A percentile compares a stretch with the other conserved stretches of the same genome.
These are phyloP conservation scores for Brachionichthys hirsutus DNA, from an alignment of 2,113 vertebrate genomes.

Conservation along the genomic window DNA sequence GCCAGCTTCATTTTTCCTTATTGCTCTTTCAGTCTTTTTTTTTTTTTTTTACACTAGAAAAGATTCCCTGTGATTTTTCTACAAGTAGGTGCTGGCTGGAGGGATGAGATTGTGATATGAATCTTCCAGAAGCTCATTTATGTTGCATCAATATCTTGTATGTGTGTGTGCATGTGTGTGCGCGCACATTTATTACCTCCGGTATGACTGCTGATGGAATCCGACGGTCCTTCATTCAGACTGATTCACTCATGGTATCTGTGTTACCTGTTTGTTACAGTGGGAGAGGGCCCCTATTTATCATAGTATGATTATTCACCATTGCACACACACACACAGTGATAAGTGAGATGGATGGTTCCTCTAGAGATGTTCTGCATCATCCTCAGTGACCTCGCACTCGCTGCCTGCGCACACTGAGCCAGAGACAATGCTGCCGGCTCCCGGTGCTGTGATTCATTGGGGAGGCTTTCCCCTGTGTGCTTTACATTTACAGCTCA, in stretches of 20 bases:
- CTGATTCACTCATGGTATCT: constrained; percentile 54
- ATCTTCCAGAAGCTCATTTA: constrained; percentile 6
- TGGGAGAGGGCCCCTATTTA: constrained; percentile 53
- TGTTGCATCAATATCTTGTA: constrained; percentile 13
- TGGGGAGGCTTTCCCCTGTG: constrained; percentile 21
- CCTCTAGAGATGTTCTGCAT: constrained; percentile 48
- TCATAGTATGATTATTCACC: constrained; percentile 70
- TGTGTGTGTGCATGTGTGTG: constrained; percentile 10
- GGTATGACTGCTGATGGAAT: constrained; percentile 19
- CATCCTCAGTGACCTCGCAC: constrained; percentile 71
- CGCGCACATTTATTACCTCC: constrained; percentile 33
- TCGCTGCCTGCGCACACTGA: constrained; percentile 41
- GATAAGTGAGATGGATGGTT: constrained; percentile 76
- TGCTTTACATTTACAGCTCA: constrained; percentile 36
- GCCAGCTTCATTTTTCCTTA: too few relatives aligned
- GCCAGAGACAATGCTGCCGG: constrained; percentile 52
- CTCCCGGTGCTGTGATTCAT: constrained; percentile 53
- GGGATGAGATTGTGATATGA: constrained; percentile 28
- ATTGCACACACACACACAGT: constrained; percentile 60
- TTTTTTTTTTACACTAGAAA: constrained; percentile 45
- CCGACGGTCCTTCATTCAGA: constrained; percentile 40
- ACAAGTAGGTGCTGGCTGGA: constrained; percentile 15
- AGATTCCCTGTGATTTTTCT: constrained; percentile 33
- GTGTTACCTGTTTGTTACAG: constrained; percentile 56
- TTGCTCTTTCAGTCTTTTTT: not conserved